Evolutionary conservation across 1,140 invertebrate genomes (phyloP), one percentile per base, ranked within the genome.

Genomic region (Drosophila subobscura): DNA sequence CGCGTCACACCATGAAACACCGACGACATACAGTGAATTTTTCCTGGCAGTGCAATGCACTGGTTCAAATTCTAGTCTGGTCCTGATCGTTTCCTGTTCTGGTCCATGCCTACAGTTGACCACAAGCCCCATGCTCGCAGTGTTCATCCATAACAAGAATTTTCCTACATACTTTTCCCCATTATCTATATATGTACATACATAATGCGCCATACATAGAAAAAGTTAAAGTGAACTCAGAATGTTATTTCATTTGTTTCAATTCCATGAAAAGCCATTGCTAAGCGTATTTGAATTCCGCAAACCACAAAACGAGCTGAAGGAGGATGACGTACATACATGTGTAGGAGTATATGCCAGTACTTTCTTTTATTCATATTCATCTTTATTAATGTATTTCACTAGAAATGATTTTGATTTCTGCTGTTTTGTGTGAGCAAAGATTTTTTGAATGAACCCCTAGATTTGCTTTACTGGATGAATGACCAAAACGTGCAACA

Each of bases 1-100:
- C n/a, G n/a, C n/a, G n/a, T n/a, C n/a, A n/a, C n/a, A n/a, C 60
- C 67, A 65, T 58, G 58, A 58, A 57, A 33, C 72, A 63, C 57
- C 67, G 40, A 42, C 51, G 27, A 59, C 16, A 20, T 20, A 20
- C 76, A 76, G 61, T 58, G 27, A 52, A 56, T 53, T 58, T 49
- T 77, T 63, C 53, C 40, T 57, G 47, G 29, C 61, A 53, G 33
- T 37, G 33, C 16, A 37, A 10, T 37, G 33, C 33, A 12, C 10
- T 37, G 10, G 10, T 12, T 27, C 23, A 50, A 41, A n/a, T 52
- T 37, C 20, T 25, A 46, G 22, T 27, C 12, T 20, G 16, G 16
- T 44, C 46, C 56, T 59, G 72, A 44, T 55, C 47, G 12, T 20
- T 20, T 20, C 16, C 16, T 55, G 40, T 54, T 22, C 10, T 59